Conservation (phyloP, 2,888 invertebrate species). For the Melipona beecheii region DNA sequence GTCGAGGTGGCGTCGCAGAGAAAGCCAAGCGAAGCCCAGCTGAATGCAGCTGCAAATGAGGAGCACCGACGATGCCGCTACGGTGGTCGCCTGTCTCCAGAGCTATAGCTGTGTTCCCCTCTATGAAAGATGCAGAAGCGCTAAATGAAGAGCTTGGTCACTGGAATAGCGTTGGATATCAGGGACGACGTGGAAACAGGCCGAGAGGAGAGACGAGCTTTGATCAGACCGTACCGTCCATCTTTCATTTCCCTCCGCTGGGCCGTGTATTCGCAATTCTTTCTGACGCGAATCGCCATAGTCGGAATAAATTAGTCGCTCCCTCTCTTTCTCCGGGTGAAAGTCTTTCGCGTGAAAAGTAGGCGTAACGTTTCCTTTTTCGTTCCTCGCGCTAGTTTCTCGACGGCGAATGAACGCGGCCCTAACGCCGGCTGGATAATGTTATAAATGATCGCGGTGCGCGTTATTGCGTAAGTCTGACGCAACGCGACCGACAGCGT, state of each 20-base stretch:
- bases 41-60: slow-evolving; percentile 77
- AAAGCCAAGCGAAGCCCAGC: slow-evolving; percentile 41
- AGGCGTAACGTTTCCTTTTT: neutral
- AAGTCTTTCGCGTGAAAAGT: slow-evolving; percentile 14
- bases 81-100: slow-evolving; percentile 36
- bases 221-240: slow-evolving; percentile 44
- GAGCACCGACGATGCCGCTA: slow-evolving; percentile 49
- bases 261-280: slow-evolving; percentile 46
- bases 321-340: neutral
- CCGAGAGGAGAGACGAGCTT: slow-evolving; percentile 45
- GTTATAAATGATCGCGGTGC: neutral
- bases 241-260: slow-evolving; percentile 57
- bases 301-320: slow-evolving; percentile 28
- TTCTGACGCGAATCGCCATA: slow-evolving; percentile 2
- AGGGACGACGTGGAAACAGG: slow-evolving; percentile 40
- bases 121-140: slow-evolving; percentile 73
- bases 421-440: slow-evolving; percentile 7
- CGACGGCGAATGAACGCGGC: slow-evolving; percentile 19
- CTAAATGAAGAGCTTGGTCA: slow-evolving; percentile 72
- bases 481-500: slow-evolving; percentile 8
- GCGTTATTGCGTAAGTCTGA: slow-evolving; percentile 3
- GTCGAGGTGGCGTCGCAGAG: slow-evolving; percentile 23
- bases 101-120: slow-evolving; percentile 14
- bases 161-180: slow-evolving; percentile 53
- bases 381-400: neutral